Conservation (phyloP, 2,888 invertebrate genomes). For the Odontomyia ornata region DNA sequence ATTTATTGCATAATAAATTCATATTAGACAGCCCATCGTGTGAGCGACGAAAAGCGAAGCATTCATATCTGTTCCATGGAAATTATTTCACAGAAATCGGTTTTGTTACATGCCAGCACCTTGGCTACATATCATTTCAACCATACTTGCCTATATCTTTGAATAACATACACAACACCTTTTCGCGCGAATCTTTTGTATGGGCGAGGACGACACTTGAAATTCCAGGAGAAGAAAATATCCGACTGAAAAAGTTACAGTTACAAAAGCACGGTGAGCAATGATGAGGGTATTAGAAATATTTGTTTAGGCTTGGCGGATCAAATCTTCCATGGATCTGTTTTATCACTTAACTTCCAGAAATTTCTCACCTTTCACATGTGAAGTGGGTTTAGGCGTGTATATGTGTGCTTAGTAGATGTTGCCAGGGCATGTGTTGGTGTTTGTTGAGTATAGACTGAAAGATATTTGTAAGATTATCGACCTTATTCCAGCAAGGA, state of each 20-base stretch:
- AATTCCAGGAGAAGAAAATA: neutral
- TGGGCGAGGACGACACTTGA: too few relatives aligned
- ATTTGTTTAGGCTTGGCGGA: conserved; percentile 48
- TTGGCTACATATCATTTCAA: conserved; percentile 5
- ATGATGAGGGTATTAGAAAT: conserved; percentile 39
- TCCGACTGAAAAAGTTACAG: conserved; percentile 2
- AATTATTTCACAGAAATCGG: conserved; percentile 37
- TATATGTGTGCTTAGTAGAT: conserved; percentile 2
- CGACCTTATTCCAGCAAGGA: conserved; percentile 43
- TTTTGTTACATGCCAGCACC: neutral
- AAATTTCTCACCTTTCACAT: conserved; percentile 43
- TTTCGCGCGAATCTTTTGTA: neutral
- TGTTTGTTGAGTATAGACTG: conserved; percentile 8
- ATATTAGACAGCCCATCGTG: conserved; percentile 47
- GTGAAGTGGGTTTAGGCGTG: neutral
- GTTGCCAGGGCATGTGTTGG: neutral
- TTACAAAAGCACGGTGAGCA: neutral
- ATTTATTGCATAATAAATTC: conserved; percentile 52
- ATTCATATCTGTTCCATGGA: conserved; percentile 27
- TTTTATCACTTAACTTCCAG: conserved; percentile 50
- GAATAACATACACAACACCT: neutral
- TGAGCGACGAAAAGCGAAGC: conserved; percentile 21
- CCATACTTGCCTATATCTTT: neutral
- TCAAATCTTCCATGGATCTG: conserved; percentile 36
- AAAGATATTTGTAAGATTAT: conserved; percentile 33